These are phyloP conservation scores for Scaptomyza polygonia DNA, from an alignment of 2,888 invertebrate species.

Conservation along the genomic window DNA sequence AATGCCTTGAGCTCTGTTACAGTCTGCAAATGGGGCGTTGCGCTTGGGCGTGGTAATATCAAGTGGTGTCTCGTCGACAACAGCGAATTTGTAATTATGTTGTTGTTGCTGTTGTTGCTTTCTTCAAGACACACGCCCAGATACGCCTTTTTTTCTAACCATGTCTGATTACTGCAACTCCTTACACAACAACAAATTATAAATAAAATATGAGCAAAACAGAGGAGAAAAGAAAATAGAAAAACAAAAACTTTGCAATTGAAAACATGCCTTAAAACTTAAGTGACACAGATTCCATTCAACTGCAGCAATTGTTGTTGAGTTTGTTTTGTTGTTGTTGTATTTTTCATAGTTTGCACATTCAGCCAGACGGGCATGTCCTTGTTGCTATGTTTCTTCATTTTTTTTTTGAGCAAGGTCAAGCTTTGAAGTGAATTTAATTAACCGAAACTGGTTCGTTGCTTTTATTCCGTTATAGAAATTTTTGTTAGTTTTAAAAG, in stretches of 20 bases:
- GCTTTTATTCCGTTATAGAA: neutral
- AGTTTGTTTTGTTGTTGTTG: constrained; percentile 31
- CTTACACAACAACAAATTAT: constrained; percentile 12
- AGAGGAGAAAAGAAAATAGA: neutral
- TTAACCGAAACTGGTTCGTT: constrained; percentile 35
- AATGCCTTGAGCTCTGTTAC: constrained; percentile 41
- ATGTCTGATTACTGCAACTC: constrained; percentile 29
- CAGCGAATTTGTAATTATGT: constrained; percentile 60
- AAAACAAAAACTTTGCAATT: constrained; percentile 6
- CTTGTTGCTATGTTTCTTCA: neutral
- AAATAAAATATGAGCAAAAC: constrained; percentile 18
- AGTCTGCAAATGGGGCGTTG: constrained; percentile 43
- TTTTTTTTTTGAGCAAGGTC: constrained; percentile 47
- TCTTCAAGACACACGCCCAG: constrained; percentile 10
- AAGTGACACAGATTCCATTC: constrained; percentile 30
- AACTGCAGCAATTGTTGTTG: constrained; percentile 30
- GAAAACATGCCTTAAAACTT: constrained; percentile 21
- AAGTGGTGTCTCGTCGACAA: constrained; percentile 29
- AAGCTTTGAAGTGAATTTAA: constrained; percentile 62
- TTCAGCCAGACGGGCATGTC: neutral
- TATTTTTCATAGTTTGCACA: neutral
- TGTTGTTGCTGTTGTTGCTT: constrained; percentile 24
- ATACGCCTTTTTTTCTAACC: constrained; percentile 7
- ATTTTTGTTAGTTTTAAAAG: constrained; percentile 2
- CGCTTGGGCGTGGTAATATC: constrained; percentile 39